Base-by-base conservation (phyloP, 2,888 invertebrate species). In the Eupeodes luniger region DNA sequence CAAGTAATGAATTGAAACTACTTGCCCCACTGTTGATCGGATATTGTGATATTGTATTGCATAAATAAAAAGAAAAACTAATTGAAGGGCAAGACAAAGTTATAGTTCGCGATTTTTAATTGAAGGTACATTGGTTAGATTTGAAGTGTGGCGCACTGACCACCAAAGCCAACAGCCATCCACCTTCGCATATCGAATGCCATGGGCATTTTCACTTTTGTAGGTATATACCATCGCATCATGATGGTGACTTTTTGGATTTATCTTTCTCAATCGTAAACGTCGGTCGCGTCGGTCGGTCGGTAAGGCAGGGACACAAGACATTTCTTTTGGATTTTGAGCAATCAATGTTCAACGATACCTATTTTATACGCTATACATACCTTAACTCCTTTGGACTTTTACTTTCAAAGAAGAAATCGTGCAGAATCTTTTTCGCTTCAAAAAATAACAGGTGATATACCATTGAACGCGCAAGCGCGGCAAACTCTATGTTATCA, bases 341-440 rank as follows among this genome's bases (percentile, higher is more conserved):
- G 49, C 83, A 83, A 87, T 87, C 79, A 80, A 79, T 70, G 70
- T 83, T 87, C 79, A 80, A 79, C 59, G 70, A 47, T 67, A 27
- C 59, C 34, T 14, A 36, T 51, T 4, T 3, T 4, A 49, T 5
- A 14, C 12, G 5, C 5, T 4, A 12, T 12, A 7, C n/a, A 27
- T 27, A 27, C n/a, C n/a, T 36, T 6, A 16, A 49, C 61, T 74
- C 72, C 44, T 61, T 69, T 67, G 70, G 75, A 87, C 87, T 87
- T 87, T 87, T 87, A 87, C 87, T 87, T 87, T 87, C 77, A 77
- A 80, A 67, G 72, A 80, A 67, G 72, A 80, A 87, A 83, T 87
- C 87, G 87, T 87, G 87, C 87, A 80, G 72, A 77, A 83, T 87
- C 80, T 72, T 62, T 49, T 4, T 36, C 27, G 16, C 2, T 27